Evolutionary conservation across 2,113 vertebrate genomes (phyloP).

Genomic region (Poeciliopsis occidentalis): DNA sequence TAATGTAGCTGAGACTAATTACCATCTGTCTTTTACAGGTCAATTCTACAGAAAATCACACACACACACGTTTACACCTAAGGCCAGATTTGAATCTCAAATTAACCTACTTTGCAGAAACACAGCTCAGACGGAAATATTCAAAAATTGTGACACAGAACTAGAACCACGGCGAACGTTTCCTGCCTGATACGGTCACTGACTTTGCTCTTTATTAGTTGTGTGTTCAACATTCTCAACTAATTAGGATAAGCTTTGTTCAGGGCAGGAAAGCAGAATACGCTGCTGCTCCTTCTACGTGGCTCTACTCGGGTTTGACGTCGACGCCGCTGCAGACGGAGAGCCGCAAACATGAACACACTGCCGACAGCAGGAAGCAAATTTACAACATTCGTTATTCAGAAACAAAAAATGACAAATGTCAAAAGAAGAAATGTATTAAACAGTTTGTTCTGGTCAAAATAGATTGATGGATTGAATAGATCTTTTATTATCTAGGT

Average conservation of each 20-base stretch:
- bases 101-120: too few species aligned
- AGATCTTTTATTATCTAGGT: too few species aligned
- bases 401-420: neutral
- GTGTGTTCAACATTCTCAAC: constrained; percentile 10
- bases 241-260: constrained; percentile 28
- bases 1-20: too few species aligned
- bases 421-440: too few species aligned
- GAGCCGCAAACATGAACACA: neutral
- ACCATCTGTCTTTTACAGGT: too few species aligned
- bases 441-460: neutral
- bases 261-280: constrained; percentile 7
- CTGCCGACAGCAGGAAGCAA: neutral
- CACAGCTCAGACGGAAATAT: too few species aligned
- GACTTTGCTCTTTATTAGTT: constrained; percentile 25
- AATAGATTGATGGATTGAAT: neutral
- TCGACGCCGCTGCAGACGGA: constrained; percentile 4
- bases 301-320: constrained; percentile 4
- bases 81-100: too few species aligned
- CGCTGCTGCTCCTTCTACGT: neutral
- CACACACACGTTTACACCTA: too few species aligned
- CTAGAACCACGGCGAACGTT: neutral
- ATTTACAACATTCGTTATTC: neutral
- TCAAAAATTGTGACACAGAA: too few species aligned
- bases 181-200: neutral
- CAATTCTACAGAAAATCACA: too few species aligned